phyloP scores from a whole-genome alignment of 2,113 vertebrate genomes.

The Polyodon spathula region DNA sequence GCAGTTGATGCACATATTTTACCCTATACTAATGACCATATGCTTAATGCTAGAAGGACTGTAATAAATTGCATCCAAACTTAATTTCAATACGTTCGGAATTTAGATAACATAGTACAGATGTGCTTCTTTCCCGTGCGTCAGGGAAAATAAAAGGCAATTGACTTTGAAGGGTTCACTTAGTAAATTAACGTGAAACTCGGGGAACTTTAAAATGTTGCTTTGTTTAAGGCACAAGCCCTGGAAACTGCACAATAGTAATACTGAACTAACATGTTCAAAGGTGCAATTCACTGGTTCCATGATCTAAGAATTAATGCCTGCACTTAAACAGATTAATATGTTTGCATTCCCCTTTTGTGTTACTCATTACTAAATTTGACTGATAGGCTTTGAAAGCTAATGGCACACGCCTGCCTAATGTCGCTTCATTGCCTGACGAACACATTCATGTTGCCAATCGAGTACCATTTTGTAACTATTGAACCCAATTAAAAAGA shows the following conservation, averaged over 20 bases:
- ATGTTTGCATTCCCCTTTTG: too few relatives aligned
- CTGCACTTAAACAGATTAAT: too few relatives aligned
- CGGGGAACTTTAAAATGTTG: slow-evolving; percentile 20
- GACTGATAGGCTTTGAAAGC: too few relatives aligned
- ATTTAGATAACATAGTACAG: neutral
- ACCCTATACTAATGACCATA: too few relatives aligned
- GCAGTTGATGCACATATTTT: too few relatives aligned
- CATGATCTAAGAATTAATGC: too few relatives aligned
- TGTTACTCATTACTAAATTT: too few relatives aligned
- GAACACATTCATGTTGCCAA: too few relatives aligned
- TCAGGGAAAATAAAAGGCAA: neutral
- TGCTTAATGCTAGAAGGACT: neutral
- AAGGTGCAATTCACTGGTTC: neutral
- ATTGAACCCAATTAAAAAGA: too few relatives aligned
- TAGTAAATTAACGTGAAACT: neutral
- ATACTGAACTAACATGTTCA: slow-evolving; percentile 23
- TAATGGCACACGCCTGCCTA: too few relatives aligned
- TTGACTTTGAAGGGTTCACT: neutral
- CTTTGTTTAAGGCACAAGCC: neutral
- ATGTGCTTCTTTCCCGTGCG: neutral
- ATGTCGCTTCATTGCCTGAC: too few relatives aligned
- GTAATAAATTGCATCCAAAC: neutral
- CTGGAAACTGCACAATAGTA: neutral
- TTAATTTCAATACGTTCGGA: neutral
- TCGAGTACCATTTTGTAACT: too few relatives aligned